A percentile compares a stretch with the other conserved stretches of the same genome.
phyloP scores from a whole-genome alignment of 2,888 invertebrate species.

The Bedellia somnulentella region DNA sequence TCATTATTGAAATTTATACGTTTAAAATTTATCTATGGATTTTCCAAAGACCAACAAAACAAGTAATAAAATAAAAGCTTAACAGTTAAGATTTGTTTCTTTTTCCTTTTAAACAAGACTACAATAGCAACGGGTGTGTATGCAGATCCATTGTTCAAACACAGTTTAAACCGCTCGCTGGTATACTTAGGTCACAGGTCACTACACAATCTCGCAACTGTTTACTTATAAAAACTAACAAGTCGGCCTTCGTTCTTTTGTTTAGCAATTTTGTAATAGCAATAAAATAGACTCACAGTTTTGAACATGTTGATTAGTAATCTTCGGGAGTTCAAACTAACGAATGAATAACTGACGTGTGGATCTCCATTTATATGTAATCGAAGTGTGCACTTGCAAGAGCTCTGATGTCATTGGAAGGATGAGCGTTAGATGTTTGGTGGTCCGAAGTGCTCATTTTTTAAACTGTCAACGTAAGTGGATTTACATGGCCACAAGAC shows the following conservation, averaged over 20 bases:
- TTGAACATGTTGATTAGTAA: conserved; percentile 51
- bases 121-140: too few relatives aligned
- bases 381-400: conserved; percentile 34
- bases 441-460: conserved; percentile 3
- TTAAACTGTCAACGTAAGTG: conserved; percentile 1
- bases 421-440: conserved; percentile 15
- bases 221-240: conserved; percentile 15
- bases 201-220: conserved; percentile 23
- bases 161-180: not conserved
- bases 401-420: conserved; percentile 41
- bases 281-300: conserved; percentile 40
- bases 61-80: too few relatives aligned
- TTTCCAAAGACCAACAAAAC: too few relatives aligned
- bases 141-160: conserved; percentile 16
- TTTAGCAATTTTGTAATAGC: conserved; percentile 14
- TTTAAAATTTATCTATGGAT: too few relatives aligned
- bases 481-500: not conserved
- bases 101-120: too few relatives aligned
- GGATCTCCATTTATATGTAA: conserved; percentile 50
- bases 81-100: too few relatives aligned
- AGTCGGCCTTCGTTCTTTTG: conserved; percentile 10
- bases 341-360: conserved; percentile 50
- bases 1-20: too few relatives aligned
- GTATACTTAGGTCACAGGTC: conserved; percentile 15
- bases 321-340: conserved; percentile 51